Evolutionary conservation across 2,113 vertebrate genomes (phyloP).

Genomic region (Peucedramus taeniatus): DNA sequence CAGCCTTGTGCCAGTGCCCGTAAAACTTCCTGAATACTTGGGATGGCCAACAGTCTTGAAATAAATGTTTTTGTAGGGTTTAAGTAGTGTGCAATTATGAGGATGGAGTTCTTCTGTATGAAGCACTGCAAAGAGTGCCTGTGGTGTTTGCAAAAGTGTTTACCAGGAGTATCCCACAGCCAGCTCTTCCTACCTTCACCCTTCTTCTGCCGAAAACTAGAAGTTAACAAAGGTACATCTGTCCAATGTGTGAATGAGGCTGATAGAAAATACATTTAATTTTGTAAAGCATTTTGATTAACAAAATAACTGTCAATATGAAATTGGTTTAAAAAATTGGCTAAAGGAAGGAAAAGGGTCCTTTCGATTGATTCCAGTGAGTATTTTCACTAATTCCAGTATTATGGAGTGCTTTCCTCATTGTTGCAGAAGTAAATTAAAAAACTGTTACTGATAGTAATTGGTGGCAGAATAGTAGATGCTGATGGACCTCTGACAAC

Average conservation of each 20-base stretch:
- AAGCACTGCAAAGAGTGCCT: not conserved
- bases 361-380: not conserved
- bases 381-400: not conserved
- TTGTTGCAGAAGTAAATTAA: not conserved
- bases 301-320: not conserved
- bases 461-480: not conserved
- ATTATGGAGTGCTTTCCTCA: not conserved
- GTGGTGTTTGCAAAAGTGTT: not conserved
- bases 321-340: not conserved
- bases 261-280: not conserved
- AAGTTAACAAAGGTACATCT: not conserved
- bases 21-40: not conserved
- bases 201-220: not conserved
- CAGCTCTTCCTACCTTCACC: not conserved
- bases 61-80: not conserved
- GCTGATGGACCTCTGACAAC: not conserved
- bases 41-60: not conserved
- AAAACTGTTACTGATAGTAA: not conserved
- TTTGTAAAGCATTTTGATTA: not conserved
- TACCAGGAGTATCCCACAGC: not conserved
- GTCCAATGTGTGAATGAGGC: rapidly evolving
- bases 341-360: not conserved
- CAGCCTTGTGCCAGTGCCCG: not conserved
- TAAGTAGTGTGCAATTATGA: not conserved
- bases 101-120: not conserved